Base-by-base conservation (phyloP, 2,113 vertebrate genomes). In the Hippolais icterina region DNA sequence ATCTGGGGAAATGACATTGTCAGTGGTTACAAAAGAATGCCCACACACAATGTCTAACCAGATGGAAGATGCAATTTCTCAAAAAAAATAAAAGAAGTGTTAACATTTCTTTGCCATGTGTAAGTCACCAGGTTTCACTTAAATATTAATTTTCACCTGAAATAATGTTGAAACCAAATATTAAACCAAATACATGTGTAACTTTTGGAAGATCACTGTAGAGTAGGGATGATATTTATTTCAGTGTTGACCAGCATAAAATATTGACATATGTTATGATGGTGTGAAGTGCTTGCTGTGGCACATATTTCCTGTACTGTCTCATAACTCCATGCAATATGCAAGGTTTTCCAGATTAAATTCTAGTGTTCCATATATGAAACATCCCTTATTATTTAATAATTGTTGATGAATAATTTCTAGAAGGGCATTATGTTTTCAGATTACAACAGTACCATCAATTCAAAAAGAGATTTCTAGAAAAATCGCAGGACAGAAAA, bases 391-490 rank as follows among this genome's bases (percentile, higher is more conserved):
- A 64, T 72, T 72, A 83, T 82, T 89, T 87, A 71, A 86, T 88
- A 83, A 86, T 31, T 95, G 63, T 80, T 92, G 80, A 94, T 86
- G 3, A 76, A 80, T 93, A 24, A 79, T 86, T 88, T 92, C 63
- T 83, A 61, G 29, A 83, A 33, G 27, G 41, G 27, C 17, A 41
- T 86, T 80, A 79, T 3, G 4, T 50, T 88, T 87, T 57, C 5
- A 6, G 70, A 66, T 94, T 83, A 85, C 92, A 83, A 79, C 41
- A 61, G 23, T 50, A 79, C 31, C 33, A 61, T 33, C 13, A 85
- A 53, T 69, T 65, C 84, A 79, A 82, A 85, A 24, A 87, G 37
- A 94, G 56, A 54, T 71, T 39, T 59, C 57, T 49, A 89, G 59
- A 53, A 89, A 91, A 87, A 71, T 18, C 69, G 5, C 21, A 63